Evolutionary conservation across 2,113 vertebrate genomes (phyloP), one percentile per base, ranked within the genome.

Genomic region (Hucho hucho): DNA sequence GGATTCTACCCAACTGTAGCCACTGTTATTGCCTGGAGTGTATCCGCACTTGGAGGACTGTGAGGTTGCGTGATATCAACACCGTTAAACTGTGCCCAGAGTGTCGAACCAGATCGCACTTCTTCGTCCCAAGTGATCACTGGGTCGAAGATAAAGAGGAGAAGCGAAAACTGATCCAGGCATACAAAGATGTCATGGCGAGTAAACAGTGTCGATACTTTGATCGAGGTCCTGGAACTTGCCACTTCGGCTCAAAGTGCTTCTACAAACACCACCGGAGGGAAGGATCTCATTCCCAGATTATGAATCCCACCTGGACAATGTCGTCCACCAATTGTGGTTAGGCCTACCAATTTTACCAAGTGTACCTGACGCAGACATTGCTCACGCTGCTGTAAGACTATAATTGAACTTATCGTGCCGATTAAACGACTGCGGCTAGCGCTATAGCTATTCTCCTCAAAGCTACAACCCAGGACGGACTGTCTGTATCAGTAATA

Each of bases 71-170:
- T 87, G 92, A 95, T 83, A 95, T 92, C 93, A 95, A 95, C 90
- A 94, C 94, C 78, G 93, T 95, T 89, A 95, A 95, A 94, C 95
- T 94, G 89, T 95, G 94, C 91, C 94, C 94, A 49, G 94, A 94
- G 82, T 95, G 94, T 85, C 94, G 94, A 72, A 95, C 95, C 87
- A 95, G 94, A 82, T 95, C 94, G 89, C 93, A 95, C 89, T 95
- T 95, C 93, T 92, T 95, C 91, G 94, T 95, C 94, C 94, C 94
- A 87, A 95, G 94, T 91, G 94, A 95, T 87, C 95, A 95, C 92
- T 95, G 94, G 94, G 92, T 95, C 87, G 94, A 95, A 79, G 93
- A 95, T 88, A 95, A 94, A 84, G 94, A 95, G 87, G 94, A 95
- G 85, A 95, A 95, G 92, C 93, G 94, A 89, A 95, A 93, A 92